Percentiles rank a stretch among this genome's conserved stretches.
These are phyloP conservation scores for Brachyhypopomus gauderio DNA, from an alignment of 2,113 vertebrate genomes.

Conservation along the genomic window DNA sequence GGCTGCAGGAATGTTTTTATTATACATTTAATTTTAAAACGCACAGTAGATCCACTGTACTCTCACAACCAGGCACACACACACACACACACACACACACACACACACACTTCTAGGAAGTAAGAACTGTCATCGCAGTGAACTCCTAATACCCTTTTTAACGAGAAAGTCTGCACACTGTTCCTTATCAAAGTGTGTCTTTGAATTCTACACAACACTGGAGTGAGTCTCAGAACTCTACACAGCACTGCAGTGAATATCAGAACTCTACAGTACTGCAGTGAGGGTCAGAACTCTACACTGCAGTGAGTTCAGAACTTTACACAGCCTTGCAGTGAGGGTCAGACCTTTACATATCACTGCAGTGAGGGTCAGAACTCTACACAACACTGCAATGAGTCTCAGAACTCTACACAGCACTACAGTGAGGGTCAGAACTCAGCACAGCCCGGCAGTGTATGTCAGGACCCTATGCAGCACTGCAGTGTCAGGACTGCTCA, in stretches of 20 bases:
- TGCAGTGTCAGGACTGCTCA: too few relatives aligned
- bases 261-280: too few relatives aligned
- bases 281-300: too few relatives aligned
- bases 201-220: neutral
- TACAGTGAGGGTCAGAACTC: neutral
- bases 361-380: too few relatives aligned
- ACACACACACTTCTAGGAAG: neutral
- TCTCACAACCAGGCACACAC: neutral
- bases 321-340: too few relatives aligned
- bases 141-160: conserved; percentile 21
- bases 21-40: neutral
- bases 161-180: neutral
- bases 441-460: neutral
- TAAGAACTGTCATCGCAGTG: conserved; percentile 8
- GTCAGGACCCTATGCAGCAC: neutral
- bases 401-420: neutral
- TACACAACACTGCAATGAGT: too few relatives aligned
- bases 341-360: too few relatives aligned
- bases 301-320: too few relatives aligned
- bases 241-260: too few relatives aligned
- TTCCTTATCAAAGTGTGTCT: too few relatives aligned
- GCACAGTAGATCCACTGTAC: neutral
- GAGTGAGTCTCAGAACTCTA: too few relatives aligned
- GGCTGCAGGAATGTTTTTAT: neutral
- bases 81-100: conserved; percentile 1